Percentiles rank a stretch among this genome's conserved stretches.
Conservation (phyloP, 2,888 invertebrate genomes). For the Girardia tigrina region DNA sequence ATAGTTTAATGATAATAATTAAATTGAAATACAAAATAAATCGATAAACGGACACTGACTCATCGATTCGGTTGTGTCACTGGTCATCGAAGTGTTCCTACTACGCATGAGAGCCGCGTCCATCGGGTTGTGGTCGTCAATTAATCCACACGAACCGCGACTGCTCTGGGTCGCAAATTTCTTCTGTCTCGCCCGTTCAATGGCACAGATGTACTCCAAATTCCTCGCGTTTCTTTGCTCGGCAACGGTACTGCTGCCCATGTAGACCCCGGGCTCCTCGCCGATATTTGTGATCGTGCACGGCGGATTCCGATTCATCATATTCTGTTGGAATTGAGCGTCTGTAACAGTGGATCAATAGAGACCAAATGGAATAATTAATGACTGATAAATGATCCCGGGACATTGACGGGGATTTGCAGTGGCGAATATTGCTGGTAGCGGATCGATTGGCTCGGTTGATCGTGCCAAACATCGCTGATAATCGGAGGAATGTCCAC, state of each 20-base stretch:
- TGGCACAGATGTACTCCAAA: constrained; percentile 25
- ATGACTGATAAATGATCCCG: background rate
- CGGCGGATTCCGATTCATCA: background rate
- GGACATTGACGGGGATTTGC: background rate
- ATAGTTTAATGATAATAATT: no score
- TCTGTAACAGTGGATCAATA: background rate
- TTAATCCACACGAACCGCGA: background rate
- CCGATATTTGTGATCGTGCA: background rate
- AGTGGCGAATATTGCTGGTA: background rate
- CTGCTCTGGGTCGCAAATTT: background rate
- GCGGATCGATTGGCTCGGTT: background rate
- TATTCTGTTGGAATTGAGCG: background rate
- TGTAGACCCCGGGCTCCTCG: background rate
- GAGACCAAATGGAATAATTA: background rate
- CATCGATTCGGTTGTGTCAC: background rate
- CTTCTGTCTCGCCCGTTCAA: constrained; percentile 30
- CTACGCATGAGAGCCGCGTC: background rate
- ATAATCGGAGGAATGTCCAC: background rate
- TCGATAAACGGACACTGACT: no score
- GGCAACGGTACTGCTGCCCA: constrained; percentile 9
- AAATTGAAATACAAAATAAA: no score
- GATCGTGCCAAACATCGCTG: constrained; percentile 15
- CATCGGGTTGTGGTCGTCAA: background rate
- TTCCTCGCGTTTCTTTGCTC: constrained; percentile 29
- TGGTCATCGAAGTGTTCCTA: constrained; percentile 10